Conservation (phyloP, 1,140 invertebrate genomes). For the Ctenoplectra terminalis region DNA sequence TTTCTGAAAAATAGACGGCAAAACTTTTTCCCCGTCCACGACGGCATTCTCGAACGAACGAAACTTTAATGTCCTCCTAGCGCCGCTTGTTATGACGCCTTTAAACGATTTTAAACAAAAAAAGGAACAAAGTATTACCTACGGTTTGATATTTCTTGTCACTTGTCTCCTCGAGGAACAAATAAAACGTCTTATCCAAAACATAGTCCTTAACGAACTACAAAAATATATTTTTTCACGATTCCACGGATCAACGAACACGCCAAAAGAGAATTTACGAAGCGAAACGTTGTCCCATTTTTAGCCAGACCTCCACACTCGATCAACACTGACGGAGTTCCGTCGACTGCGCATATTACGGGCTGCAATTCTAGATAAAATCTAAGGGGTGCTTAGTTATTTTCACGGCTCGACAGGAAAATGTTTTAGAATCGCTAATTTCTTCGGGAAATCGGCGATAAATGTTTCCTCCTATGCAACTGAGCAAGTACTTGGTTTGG, state of each 20-base stretch:
- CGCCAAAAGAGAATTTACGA: not conserved
- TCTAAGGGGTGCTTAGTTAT: not conserved
- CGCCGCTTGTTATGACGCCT: not conserved
- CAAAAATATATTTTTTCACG: not conserved
- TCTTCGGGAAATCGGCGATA: no score
- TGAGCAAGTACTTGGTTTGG: not conserved
- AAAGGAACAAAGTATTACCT: not conserved
- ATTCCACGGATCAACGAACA: not conserved
- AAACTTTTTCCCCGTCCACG: not conserved
- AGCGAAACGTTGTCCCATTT: no score
- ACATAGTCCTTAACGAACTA: no score
- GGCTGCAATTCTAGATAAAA: no score
- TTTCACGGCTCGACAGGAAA: not conserved
- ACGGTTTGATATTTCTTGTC: not conserved
- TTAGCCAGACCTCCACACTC: no score
- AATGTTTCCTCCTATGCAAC: no score
- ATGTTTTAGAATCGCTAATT: no score
- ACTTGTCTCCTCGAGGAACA: not conserved
- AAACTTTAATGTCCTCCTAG: conserved; percentile 1
- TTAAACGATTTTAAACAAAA: conserved; percentile 18
- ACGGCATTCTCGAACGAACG: not conserved
- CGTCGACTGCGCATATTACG: no score
- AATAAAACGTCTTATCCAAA: not conserved
- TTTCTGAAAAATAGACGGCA: not conserved
- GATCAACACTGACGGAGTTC: no score